A percentile compares a stretch with the other conserved stretches of the same genome.
phyloP scores from a whole-genome alignment of 2,888 invertebrate species.

The Pristionchus japonicus region DNA sequence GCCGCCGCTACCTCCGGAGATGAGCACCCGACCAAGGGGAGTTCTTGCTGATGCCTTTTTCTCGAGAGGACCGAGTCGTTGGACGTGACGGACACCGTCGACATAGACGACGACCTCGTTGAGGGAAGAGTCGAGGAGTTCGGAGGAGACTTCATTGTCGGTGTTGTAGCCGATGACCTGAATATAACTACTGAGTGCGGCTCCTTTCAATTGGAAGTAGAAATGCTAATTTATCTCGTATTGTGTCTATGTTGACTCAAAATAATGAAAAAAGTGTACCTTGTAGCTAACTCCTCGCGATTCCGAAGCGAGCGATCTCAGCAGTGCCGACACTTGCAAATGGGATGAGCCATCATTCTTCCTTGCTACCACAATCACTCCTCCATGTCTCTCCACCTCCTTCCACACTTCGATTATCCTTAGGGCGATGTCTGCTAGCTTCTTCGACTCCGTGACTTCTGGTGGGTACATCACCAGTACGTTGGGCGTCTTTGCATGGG shows the following conservation, averaged over 20 bases:
- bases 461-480: not conserved
- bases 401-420: conserved; percentile 52
- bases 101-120: conserved; percentile 56
- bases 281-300: conserved; percentile 33
- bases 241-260: too few relatives aligned
- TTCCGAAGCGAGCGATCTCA: conserved; percentile 59
- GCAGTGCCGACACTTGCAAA: conserved; percentile 58
- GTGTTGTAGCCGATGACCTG: conserved; percentile 54
- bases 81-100: conserved; percentile 51
- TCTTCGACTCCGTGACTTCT: not conserved
- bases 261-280: not conserved
- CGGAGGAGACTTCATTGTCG: conserved; percentile 50
- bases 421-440: conserved; percentile 38
- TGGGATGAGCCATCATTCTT: conserved; percentile 50
- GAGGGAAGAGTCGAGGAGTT: conserved; percentile 47
- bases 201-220: too few relatives aligned
- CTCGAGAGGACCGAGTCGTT: conserved; percentile 47
- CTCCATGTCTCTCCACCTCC: conserved; percentile 37
- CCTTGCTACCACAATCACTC: conserved; percentile 42
- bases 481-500: not conserved
- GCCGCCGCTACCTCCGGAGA: conserved; percentile 65
- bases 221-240: too few relatives aligned
- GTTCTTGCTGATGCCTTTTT: not conserved
- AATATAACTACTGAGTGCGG: conserved; percentile 43
- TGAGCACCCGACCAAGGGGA: not conserved